These are phyloP conservation scores for Euwallacea fornicatus DNA, from an alignment of 1,140 invertebrate genomes.

Conservation along the genomic window DNA sequence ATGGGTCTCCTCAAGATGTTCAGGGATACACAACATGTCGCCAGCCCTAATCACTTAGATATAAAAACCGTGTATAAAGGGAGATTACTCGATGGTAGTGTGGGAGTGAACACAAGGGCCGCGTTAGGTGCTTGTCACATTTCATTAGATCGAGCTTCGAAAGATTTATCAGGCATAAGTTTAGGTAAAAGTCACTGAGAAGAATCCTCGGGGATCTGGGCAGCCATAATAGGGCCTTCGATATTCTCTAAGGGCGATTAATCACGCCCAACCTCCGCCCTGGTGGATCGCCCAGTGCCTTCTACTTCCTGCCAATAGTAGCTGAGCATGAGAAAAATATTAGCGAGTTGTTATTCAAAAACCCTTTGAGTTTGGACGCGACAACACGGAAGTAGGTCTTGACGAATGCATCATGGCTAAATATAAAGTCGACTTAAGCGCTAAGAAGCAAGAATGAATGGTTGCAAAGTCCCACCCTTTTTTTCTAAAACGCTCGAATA, in stretches of 20 bases:
- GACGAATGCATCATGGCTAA: no score
- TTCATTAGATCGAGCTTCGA: neutral
- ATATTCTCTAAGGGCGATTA: neutral
- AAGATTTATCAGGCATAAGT: neutral
- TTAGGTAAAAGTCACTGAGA: neutral
- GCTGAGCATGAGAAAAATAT: no score
- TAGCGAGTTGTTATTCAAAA: no score
- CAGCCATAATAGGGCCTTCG: neutral
- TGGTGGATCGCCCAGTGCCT: neutral
- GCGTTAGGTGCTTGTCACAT: constrained; percentile 13
- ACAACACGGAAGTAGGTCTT: no score
- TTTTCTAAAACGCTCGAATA: no score
- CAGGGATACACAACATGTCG: neutral
- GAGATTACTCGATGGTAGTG: constrained; percentile 14
- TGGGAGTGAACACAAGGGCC: constrained; percentile 22
- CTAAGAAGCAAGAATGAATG: no score
- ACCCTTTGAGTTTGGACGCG: no score
- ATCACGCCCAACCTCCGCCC: neutral
- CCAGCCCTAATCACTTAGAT: constrained; percentile 24
- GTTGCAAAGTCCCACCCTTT: no score
- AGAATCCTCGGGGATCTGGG: neutral
- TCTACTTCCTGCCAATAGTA: neutral
- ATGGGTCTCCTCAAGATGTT: no score
- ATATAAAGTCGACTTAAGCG: no score
- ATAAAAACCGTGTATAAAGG: constrained; percentile 28